Evolutionary conservation across 2,797 vertebrate species (phyloP).

Genomic region (Cossypha polioptera): DNA sequence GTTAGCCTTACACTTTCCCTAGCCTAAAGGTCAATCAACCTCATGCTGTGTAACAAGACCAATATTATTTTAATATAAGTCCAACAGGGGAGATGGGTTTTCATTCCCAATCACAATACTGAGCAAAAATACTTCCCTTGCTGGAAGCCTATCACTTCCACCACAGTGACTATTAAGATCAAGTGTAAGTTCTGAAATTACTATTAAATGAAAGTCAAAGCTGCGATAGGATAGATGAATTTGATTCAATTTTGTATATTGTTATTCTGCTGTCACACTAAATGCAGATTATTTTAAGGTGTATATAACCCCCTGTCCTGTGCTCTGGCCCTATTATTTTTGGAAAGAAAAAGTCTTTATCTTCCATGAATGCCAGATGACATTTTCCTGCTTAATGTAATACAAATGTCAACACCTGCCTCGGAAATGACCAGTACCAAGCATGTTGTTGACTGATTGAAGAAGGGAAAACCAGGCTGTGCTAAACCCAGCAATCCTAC

Average conservation of each 20-base stretch:
- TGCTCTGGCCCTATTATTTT: neutral
- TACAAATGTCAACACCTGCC: neutral
- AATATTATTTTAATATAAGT: neutral
- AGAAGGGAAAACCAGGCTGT: neutral
- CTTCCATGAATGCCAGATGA: neutral
- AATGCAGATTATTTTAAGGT: neutral
- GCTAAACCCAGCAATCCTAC: neutral
- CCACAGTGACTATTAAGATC: neutral
- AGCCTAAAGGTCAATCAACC: conserved; percentile 16
- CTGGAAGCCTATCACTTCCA: neutral
- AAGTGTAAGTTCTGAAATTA: neutral
- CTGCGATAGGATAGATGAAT: neutral
- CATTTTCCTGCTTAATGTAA: neutral
- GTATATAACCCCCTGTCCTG: neutral
- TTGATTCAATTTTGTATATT: neutral
- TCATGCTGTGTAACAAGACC: neutral
- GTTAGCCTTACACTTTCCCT: neutral
- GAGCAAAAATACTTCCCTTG: neutral
- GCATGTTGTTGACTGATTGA: accelerated
- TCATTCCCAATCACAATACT: neutral
- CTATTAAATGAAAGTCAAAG: neutral
- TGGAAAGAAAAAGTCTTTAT: neutral
- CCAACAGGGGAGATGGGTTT: neutral
- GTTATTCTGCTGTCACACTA: neutral
- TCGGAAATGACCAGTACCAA: neutral